Percentiles rank a stretch among this genome's conserved stretches.
These are phyloP conservation scores for Portunus trituberculatus DNA, from an alignment of 1,140 invertebrate genomes.

Conservation along the genomic window DNA sequence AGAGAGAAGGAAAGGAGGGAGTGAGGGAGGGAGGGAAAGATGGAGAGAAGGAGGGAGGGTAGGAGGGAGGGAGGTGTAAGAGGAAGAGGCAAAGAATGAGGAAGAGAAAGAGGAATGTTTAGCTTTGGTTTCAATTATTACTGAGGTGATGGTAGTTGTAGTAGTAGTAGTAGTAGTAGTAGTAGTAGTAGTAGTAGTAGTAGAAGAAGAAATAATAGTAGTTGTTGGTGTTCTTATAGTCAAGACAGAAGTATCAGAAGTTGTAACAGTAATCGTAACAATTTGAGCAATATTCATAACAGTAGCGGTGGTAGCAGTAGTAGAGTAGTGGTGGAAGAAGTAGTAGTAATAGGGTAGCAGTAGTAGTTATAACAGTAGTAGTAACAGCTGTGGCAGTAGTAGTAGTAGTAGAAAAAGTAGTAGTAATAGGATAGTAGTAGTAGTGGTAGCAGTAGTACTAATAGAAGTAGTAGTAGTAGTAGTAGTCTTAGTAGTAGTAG, in stretches of 20 bases:
- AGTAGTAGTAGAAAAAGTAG: not conserved
- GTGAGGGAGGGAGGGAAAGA: too few species aligned
- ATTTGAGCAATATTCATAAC: not conserved
- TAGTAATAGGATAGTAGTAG: not conserved
- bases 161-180: slow-evolving; percentile 37
- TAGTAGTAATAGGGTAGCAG: slow-evolving; percentile 18
- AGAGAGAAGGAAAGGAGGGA: not conserved
- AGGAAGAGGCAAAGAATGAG: too few species aligned
- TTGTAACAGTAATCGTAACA: not conserved
- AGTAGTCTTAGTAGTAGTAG: not conserved
- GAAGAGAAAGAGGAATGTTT: too few species aligned
- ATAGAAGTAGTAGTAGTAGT: not conserved
- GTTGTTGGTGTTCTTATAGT: not conserved
- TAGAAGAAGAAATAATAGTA: slow-evolving; percentile 26
- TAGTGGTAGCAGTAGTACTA: not conserved
- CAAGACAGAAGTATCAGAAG: not conserved
- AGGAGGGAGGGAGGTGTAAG: too few species aligned
- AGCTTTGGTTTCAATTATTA: too few species aligned
- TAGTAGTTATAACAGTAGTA: slow-evolving; percentile 1
- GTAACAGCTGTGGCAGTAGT: not conserved
- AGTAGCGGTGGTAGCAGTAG: not conserved
- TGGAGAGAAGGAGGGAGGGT: not conserved
- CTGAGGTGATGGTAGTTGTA: not conserved
- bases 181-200: slow-evolving; percentile 21
- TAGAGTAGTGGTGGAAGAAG: too few species aligned